Evolutionary conservation across 1,140 invertebrate genomes (phyloP).

Genomic region (Acromyrmex echinatior): DNA sequence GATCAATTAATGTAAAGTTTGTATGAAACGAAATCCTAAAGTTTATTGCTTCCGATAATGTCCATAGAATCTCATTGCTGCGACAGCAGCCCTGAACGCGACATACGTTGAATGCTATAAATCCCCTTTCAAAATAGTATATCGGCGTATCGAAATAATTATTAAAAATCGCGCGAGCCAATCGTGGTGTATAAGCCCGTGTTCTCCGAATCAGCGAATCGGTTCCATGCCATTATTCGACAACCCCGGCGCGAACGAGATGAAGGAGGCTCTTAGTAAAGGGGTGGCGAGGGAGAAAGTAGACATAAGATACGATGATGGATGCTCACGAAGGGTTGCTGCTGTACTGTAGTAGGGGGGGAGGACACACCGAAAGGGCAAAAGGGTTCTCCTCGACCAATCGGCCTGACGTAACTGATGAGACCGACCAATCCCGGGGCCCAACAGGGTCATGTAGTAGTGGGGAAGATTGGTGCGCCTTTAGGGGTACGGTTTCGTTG

Average conservation of each 20-base stretch:
- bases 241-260: slow-evolving; percentile 58
- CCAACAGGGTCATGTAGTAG: slow-evolving; percentile 58
- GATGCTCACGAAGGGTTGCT: slow-evolving; percentile 84
- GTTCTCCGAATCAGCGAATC: slow-evolving; percentile 78
- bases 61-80: not conserved
- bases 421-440: slow-evolving; percentile 78
- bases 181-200: slow-evolving; percentile 64
- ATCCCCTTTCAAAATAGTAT: slow-evolving; percentile 34
- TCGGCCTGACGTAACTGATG: slow-evolving; percentile 39
- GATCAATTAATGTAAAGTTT: not conserved
- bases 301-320: slow-evolving; percentile 82
- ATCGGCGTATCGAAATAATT: slow-evolving; percentile 78
- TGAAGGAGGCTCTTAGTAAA: slow-evolving; percentile 67
- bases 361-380: slow-evolving; percentile 65
- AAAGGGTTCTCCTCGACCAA: slow-evolving; percentile 81
- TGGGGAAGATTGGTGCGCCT: slow-evolving; percentile 79
- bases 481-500: slow-evolving; percentile 82
- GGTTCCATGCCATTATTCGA: slow-evolving; percentile 77
- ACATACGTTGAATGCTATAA: slow-evolving; percentile 39
- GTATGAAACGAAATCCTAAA: not conserved
- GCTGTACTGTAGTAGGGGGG: slow-evolving; percentile 57
- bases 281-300: slow-evolving; percentile 82
- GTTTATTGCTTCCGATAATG: not conserved
- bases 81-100: not conserved
- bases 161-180: slow-evolving; percentile 80